A percentile compares a stretch with the other conserved stretches of the same genome.
These are phyloP conservation scores for Clusia tigrina DNA, from an alignment of 2,888 invertebrate species.

Conservation along the genomic window DNA sequence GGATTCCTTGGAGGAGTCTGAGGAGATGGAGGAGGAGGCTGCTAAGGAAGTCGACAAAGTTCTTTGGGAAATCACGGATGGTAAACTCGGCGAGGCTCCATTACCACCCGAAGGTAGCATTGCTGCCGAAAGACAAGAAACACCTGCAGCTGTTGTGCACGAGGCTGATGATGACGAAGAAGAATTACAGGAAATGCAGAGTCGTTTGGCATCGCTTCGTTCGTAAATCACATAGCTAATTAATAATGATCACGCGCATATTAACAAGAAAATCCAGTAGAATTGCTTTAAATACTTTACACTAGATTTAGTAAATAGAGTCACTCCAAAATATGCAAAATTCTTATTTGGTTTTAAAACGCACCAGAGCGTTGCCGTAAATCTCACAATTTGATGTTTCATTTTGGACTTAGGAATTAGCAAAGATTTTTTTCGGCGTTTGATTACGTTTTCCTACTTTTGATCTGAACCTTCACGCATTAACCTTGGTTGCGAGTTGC, in stretches of 20 bases:
- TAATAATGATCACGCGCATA: constrained; percentile 6
- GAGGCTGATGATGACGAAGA: constrained; percentile 68
- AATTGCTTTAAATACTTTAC: not conserved
- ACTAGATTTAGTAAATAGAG: not conserved
- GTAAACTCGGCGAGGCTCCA: constrained; percentile 91
- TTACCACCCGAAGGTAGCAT: constrained; percentile 72
- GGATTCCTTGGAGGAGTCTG: constrained; percentile 90
- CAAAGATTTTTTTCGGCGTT: too few relatives aligned
- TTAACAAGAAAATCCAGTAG: not conserved
- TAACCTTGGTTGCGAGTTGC: too few relatives aligned
- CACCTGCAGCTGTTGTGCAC: constrained; percentile 63
- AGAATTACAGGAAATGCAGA: constrained; percentile 92
- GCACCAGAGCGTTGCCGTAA: too few relatives aligned
- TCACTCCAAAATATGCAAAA: too few relatives aligned
- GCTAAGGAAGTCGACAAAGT: constrained; percentile 93
- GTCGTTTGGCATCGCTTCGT: constrained; percentile 83
- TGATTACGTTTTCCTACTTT: too few relatives aligned
- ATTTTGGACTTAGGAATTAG: too few relatives aligned
- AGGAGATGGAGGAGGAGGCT: constrained; percentile 96
- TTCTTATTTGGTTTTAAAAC: too few relatives aligned
- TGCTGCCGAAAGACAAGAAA: constrained; percentile 68
- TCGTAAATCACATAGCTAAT: constrained; percentile 70
- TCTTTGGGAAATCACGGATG: constrained; percentile 89
- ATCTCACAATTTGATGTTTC: too few relatives aligned
- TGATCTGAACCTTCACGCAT: too few relatives aligned